Conservation (phyloP, 2,797 vertebrate genomes). For the Decapterus maruadsi region DNA sequence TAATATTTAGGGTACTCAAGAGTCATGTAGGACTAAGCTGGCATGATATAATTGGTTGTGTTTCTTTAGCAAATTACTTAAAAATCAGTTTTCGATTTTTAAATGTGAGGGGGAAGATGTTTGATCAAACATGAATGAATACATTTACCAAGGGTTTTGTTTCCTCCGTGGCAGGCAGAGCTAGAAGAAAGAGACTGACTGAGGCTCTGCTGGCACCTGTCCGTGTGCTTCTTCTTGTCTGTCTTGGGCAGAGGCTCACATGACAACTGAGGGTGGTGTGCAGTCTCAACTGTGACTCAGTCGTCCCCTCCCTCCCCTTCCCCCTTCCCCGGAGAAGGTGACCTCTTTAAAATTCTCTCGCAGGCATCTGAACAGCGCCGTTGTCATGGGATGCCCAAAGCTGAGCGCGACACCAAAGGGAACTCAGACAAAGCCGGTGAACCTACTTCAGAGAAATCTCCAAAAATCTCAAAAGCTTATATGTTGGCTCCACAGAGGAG, state of each 20-base stretch:
- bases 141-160: slow-evolving; percentile 17
- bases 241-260: slow-evolving; percentile 63
- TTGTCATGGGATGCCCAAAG: slow-evolving; percentile 64
- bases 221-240: slow-evolving; percentile 43
- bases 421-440: slow-evolving; percentile 54
- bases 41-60: background rate
- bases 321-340: slow-evolving; percentile 69
- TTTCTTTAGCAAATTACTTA: slow-evolving; percentile 13
- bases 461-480: slow-evolving; percentile 46
- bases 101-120: slow-evolving; percentile 13
- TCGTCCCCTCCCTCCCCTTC: slow-evolving; percentile 48
- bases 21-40: slow-evolving; percentile 18
- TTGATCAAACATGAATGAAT: slow-evolving; percentile 27
- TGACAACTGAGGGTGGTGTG: slow-evolving; percentile 56
- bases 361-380: slow-evolving; percentile 63
- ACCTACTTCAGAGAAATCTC: slow-evolving; percentile 64
- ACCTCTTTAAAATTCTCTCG: slow-evolving; percentile 78
- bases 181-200: slow-evolving; percentile 10
- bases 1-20: slow-evolving; percentile 11
- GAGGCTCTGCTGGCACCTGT: slow-evolving; percentile 61
- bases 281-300: slow-evolving; percentile 77
- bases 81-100: slow-evolving; percentile 3
- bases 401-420: slow-evolving; percentile 46
- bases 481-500: slow-evolving; percentile 29
- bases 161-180: slow-evolving; percentile 28